Base-by-base conservation (phyloP, 30 jellyfish, hydroid and myxozoan species). In the Aurelia sp. region DNA sequence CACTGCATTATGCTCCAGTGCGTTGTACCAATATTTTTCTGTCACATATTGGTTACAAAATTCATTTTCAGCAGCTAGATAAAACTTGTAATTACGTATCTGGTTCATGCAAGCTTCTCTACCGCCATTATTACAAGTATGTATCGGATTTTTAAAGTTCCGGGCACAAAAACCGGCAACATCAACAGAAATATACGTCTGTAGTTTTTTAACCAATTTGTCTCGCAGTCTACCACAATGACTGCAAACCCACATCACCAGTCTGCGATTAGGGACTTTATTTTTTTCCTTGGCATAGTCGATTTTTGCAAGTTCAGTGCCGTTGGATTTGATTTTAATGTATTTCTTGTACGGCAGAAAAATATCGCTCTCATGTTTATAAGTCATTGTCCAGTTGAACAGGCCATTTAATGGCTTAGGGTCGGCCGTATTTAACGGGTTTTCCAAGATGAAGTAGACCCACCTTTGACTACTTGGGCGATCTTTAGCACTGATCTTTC, bases 361-460 rank as follows among this genome's bases (percentile, higher is more conserved):
- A 31, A 87, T 87, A 60, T 87, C 96, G 67, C 90, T 88, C 51
- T 78, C 97, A 12, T 22, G 21, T 58, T 62, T 68, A 61, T 78
- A 78, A 15, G 92, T 78, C 97, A 88, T 88, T n/a, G 97, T 88
- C 92, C 88, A 88, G 77, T 94, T 94, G 52, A 94, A 94, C 44
- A 83, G 70, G 3, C 99, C 97, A 67, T 89, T 63, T 19, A 72
- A 73, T 30, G 97, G 97, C 30, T 63, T 52, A 38, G 83, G 73
- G 61, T 83, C 77, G 8, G 86, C 90, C n/a, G 97, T 75, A 72
- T 94, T 89, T 20, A 62, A 22, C 7, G 99, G 99, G 63, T 92
- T 94, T 66, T 94, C 99, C 18, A 97, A 89, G 35, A 97, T 89
- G 74, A 88, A 94, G 63, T 87, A 94, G 13, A 90, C 90, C 99